Base-by-base conservation (phyloP, 64 coral and sea anemone species). In the Catalaphyllia jardinei region DNA sequence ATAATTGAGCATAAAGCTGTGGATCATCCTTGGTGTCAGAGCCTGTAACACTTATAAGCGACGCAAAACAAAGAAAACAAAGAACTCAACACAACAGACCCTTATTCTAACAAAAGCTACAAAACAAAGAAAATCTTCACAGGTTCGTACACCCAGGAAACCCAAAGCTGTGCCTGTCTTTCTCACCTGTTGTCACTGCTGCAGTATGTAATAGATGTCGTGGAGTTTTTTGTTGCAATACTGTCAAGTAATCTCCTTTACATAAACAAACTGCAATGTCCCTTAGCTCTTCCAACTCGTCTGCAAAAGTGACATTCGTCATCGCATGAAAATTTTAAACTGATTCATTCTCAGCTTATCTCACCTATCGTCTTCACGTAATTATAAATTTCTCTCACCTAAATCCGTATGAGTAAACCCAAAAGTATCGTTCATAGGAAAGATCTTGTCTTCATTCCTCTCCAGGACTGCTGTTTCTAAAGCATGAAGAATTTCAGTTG, bases 381-480 rank as follows among this genome's bases (percentile, higher is more conserved):
- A 29, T 74, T 15, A 39, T 14, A 85, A 1, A 1, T 39, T 42
- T 51, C 10, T 27, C 81, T 85, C 60, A 85, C 81, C 81, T 69
- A 64, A 85, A 8, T 71, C 35, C 39, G n/a, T 22, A 69, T 18
- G 50, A 16, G 49, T 29, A 6, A 67, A 11, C 39, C 46, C 10
- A 16, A 85, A 25, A 50, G 63, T 19, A 46, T 64, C 81, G 12
- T 71, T 50, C 28, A 64, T 51, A 15, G 81, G 49, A 49, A 71
- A 2, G 19, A 25, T 39, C 20, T 71, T 71, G 22, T 52, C 33
- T 71, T 85, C 63, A 27, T 85, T 71, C 31, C 81, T 85, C 49
- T 85, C 81, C 11, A 85, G n/a, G 14, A 85, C 35, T 18, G 63
- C 60, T 28, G 22, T 22, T 85, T 85, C 81, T 71, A 71, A 85